Evolutionary conservation across 2,888 invertebrate genomes (phyloP).

Genomic region (Meloe dianella): DNA sequence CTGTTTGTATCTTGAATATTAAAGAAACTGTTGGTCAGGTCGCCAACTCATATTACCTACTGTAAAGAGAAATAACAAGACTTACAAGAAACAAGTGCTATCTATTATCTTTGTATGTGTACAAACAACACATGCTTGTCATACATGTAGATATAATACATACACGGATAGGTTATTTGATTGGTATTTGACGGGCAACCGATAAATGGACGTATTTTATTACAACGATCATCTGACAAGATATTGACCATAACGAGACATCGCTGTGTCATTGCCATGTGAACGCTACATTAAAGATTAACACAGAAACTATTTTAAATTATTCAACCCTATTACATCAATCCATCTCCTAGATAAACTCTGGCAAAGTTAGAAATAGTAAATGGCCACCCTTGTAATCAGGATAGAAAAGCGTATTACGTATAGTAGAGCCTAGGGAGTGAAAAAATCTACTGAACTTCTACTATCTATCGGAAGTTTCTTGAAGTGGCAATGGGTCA

Average conservation of each 20-base stretch:
- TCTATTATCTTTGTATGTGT: slow-evolving; percentile 45
- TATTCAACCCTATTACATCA: background rate
- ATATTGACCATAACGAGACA: slow-evolving; percentile 23
- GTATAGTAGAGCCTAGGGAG: slow-evolving; percentile 7
- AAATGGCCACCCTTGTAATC: background rate
- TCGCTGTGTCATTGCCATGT: slow-evolving; percentile 24
- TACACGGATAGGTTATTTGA: slow-evolving; percentile 38
- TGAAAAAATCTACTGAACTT: background rate
- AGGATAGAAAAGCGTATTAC: background rate
- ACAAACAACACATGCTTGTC: slow-evolving; percentile 40
- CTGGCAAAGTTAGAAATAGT: background rate
- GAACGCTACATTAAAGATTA: no score
- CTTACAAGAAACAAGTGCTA: slow-evolving; percentile 31
- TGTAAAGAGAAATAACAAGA: slow-evolving; percentile 11
- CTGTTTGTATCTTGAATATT: slow-evolving; percentile 20
- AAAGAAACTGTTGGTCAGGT: slow-evolving; percentile 28
- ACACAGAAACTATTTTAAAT: background rate
- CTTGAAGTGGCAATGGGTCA: background rate
- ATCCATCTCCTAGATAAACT: background rate
- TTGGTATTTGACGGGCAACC: slow-evolving; percentile 48
- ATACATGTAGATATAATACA: slow-evolving; percentile 10
- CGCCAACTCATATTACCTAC: slow-evolving; percentile 16
- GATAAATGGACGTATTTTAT: slow-evolving; percentile 51
- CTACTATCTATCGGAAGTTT: background rate
- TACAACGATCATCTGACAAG: slow-evolving; percentile 37